Base-by-base conservation (phyloP, 2,113 vertebrate species). In the Vulpes vulpes region DNA sequence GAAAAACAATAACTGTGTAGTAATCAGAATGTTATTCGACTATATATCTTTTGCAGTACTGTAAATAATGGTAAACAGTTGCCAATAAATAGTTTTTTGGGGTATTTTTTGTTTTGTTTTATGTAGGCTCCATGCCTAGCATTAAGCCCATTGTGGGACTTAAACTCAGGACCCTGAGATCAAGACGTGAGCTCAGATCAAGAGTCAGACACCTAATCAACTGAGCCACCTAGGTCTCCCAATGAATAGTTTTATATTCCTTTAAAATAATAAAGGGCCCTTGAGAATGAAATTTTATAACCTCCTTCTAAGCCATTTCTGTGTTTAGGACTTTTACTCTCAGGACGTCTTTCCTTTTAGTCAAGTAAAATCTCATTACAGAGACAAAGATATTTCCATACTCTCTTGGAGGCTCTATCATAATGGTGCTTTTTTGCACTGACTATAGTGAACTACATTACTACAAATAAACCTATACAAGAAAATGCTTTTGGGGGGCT, bases 361-460 rank as follows among this genome's bases (percentile, higher is more conserved):
- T 92, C 67, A 85, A 82, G 89, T 85, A 94, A 97, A 97, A 95
- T 89, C 11, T 85, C 25, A 82, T 96, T 96, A 95, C 30, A 95
- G 78, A 94, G 79, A 86, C 82, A 86, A 89, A 95, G 62, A 20
- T 96, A 89, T 87, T 92, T 89, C 55, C 30, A 53, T 69, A 7
- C 3, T 10, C 49, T 94, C 27, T 88, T 80, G 62, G 60, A 95
- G 57, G 32, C 55, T 91, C 14, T 92, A 27, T 87, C 59, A 43
- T 53, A 59, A 96, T 82, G 8, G 22, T 76, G 35, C 43, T 96
- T 95, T 94, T 38, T 92, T 94, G n/a, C 16, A 20, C n/a, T 76
- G 86, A 91, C 23, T 53, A 30, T 55, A 87, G 49, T 90, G 84
- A 38, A 76, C 83, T 90, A 79, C 35, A 74, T 94, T 93, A 64